Evolutionary conservation across 2,113 vertebrate genomes (phyloP), one percentile per base, ranked within the genome.

Genomic region (Turdus rufiventris): DNA sequence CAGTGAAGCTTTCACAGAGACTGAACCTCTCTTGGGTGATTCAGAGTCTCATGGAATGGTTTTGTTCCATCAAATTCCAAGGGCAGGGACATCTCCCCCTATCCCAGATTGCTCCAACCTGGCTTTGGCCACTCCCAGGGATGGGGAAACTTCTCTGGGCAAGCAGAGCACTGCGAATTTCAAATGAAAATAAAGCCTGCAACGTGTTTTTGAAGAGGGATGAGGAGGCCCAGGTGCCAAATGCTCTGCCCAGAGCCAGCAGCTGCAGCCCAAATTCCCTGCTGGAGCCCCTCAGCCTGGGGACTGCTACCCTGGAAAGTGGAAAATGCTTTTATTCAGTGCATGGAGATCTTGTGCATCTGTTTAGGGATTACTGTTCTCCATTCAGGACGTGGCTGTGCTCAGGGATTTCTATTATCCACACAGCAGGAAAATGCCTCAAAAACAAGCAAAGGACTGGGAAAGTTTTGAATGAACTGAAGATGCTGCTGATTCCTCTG

Each of bases 11-110:
- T 25, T 19, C 31, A 18, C 4, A 29, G 80, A 0, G 4, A 12
- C 14, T 1, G 25, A 87, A 29, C 6, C 36, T 45, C 38, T 24
- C 26, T 0, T 1, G 23, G 53, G 48, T 21, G 74, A 67, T 0
- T 26, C 68, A 36, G 4, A 19, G 53, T 8, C 43, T 1, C 68
- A 14, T 1, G 47, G 62, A 34, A 68, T 31, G 78, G 7, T 34
- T 26, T 54, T 70, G 31, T 15, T 42, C 40, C 54, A 31, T 4
- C 87, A 6, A 15, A 82, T 45, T 1, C 70, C 77, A 21, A 3
- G 29, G 38, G 61, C 61, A 81, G 68, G 61, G 86, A 60, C 68
- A 67, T 38, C 25, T 75, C 7, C 40, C n/a, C 29, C 20, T 3
- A 12, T 3, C 70, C 77, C 77, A 40, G 29, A 21, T 2, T 45